Evolutionary conservation across 2,888 invertebrate genomes (phyloP), one percentile per base, ranked within the genome.

Genomic region (Zaprionus lineosus): DNA sequence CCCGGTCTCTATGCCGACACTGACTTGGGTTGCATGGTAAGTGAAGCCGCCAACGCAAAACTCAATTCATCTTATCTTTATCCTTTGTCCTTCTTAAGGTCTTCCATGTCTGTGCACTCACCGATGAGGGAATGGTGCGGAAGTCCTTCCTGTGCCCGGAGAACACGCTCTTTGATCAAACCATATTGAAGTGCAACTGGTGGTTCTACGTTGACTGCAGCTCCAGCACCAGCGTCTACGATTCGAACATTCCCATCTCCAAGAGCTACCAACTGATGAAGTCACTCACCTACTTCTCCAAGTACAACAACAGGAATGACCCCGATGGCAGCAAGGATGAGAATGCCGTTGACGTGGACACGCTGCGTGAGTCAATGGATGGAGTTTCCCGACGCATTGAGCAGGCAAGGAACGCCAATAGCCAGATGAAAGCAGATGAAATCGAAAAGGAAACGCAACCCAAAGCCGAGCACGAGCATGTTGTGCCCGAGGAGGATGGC

Each of bases 201-300:
- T 97, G 96, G 96, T 96, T 97, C 91, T 97, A 96, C 88, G 96
- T 97, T 0, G 96, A 97, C 87, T 97, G 97, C 90, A 95, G 95
- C 88, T 92, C 93, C 50, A 95, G 96, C 14, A 93, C 93, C 75
- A 93, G 93, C 67, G 91, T 96, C 16, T 97, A 96, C 88, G 96
- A 96, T 83, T 96, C 96, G 8, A 97, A 97, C 88, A 95, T 96
- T 63, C 96, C 96, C 0, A 94, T 97, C 44, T 96, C 96, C 19
- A 96, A 97, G 90, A 96, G 96, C 88, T 97, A 96, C 88, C 96
- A 97, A 89, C 91, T 97, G 2, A 96, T 97, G 95, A 96, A 96
- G 88, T 96, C 96, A 0, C 90, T 97, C 6, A 96, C 96, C 0
- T 96, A 96, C 91, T 96, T 96, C 91, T 96, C 96, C 0, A 93